Evolutionary conservation across 2,113 vertebrate species (phyloP).

Genomic region (Hyaena hyaena): DNA sequence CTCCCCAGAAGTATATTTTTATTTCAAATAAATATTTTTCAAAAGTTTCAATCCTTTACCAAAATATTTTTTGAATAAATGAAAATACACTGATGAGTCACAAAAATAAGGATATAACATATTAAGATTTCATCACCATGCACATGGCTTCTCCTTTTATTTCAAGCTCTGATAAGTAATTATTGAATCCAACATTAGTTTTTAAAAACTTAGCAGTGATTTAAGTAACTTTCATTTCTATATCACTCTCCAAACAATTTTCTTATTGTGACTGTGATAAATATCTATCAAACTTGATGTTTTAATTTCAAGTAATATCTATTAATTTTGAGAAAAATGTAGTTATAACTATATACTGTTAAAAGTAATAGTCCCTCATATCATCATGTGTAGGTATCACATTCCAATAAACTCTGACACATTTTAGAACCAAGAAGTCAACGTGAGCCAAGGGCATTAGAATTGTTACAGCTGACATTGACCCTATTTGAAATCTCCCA

Average conservation of each 20-base stretch:
- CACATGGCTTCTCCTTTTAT: neutral
- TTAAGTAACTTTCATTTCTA: conserved; percentile 28
- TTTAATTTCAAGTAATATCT: conserved; percentile 10
- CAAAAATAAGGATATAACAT: neutral
- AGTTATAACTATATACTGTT: neutral
- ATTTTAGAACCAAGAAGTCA: conserved; percentile 45
- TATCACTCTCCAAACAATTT: conserved; percentile 17
- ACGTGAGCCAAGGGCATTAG: neutral
- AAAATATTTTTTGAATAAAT: conserved; percentile 6
- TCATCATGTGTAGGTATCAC: neutral
- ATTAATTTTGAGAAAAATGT: neutral
- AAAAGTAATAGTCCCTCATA: neutral
- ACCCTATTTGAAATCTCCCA: neutral
- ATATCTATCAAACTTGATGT: neutral
- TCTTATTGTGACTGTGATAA: conserved; percentile 8
- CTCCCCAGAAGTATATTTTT: neutral
- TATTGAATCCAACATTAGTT: neutral
- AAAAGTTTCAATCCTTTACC: conserved; percentile 4
- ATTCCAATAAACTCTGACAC: neutral
- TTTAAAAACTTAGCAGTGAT: neutral
- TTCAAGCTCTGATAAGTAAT: conserved; percentile 18
- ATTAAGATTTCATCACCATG: conserved; percentile 27
- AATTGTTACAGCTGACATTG: neutral
- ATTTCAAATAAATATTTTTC: conserved; percentile 41
- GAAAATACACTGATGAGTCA: neutral